A percentile compares a stretch with the other conserved stretches of the same genome.
These are phyloP conservation scores for Nixonia krombeini DNA, from an alignment of 1,140 invertebrate species.

Conservation along the genomic window DNA sequence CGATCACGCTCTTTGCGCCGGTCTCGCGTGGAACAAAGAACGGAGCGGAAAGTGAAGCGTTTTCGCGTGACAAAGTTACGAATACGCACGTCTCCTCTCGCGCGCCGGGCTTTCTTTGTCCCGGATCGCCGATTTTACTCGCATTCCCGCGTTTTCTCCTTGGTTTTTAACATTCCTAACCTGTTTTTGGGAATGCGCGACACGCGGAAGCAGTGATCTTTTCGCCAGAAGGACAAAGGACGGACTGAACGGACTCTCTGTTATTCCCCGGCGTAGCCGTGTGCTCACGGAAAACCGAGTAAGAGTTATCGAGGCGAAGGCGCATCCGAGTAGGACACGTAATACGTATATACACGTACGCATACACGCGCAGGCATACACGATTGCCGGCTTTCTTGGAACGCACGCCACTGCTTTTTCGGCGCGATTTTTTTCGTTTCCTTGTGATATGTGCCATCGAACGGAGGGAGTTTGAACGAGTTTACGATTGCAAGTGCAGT, in stretches of 20 bases:
- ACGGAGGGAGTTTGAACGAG: conserved; percentile 18
- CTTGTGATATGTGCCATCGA: conserved; percentile 30
- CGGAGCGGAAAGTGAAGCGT: conserved; percentile 10
- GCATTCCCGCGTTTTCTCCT: conserved; percentile 8
- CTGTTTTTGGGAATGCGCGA: background rate
- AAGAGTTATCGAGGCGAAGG: too few species aligned
- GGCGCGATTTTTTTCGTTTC: background rate
- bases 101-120: conserved; percentile 20
- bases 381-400: too few species aligned
- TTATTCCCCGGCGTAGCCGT: too few species aligned
- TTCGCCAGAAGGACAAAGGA: background rate
- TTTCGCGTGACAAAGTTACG: conserved; percentile 13
- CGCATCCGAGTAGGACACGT: too few species aligned
- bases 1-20: background rate
- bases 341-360: too few species aligned
- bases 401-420: too few species aligned
- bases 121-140: background rate
- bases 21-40: conserved; percentile 1
- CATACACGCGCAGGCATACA: too few species aligned
- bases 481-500: conserved; percentile 31
- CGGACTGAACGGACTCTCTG: background rate
- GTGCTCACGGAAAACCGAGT: too few species aligned
- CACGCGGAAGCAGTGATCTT: conserved; percentile 4
- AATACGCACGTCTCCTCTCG: background rate
- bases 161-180: conserved; percentile 6